Percentiles rank a stretch among this genome's conserved stretches.
These are phyloP conservation scores for Dromas ardeola DNA, from an alignment of 2,113 vertebrate species.

Conservation along the genomic window DNA sequence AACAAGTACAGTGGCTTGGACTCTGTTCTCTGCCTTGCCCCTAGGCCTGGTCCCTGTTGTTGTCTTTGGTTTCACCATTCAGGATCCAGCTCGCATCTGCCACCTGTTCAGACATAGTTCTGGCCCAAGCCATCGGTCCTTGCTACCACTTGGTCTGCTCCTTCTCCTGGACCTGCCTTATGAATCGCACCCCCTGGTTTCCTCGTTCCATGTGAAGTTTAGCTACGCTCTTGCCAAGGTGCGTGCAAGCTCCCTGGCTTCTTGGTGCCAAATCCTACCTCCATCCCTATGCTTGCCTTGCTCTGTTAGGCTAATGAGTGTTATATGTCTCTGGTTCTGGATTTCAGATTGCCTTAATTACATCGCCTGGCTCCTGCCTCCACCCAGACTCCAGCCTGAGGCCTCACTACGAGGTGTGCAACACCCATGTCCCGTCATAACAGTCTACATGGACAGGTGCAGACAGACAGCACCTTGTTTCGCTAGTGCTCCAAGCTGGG, in stretches of 20 bases:
- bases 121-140: background rate
- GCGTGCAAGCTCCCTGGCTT: background rate
- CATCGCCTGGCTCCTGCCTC: slow-evolving; percentile 12
- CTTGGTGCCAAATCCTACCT: background rate
- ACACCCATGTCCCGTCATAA: slow-evolving; percentile 26
- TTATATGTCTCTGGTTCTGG: background rate
- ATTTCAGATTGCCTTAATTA: slow-evolving; percentile 46
- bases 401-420: slow-evolving; percentile 13
- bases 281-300: background rate
- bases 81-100: background rate
- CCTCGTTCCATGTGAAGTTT: background rate
- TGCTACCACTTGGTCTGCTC: background rate
- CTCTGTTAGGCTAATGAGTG: background rate
- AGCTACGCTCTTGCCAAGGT: background rate
- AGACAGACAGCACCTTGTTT: slow-evolving; percentile 24
- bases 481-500: background rate
- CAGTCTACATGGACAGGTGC: background rate
- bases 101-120: background rate
- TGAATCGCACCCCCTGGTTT: background rate
- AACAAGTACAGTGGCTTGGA: background rate
- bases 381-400: slow-evolving; percentile 34
- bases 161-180: background rate
- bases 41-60: background rate
- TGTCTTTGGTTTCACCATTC: background rate
- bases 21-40: background rate